Conservation (phyloP, 2,888 invertebrate genomes). For the Poecilobothrus nobilitatus region DNA sequence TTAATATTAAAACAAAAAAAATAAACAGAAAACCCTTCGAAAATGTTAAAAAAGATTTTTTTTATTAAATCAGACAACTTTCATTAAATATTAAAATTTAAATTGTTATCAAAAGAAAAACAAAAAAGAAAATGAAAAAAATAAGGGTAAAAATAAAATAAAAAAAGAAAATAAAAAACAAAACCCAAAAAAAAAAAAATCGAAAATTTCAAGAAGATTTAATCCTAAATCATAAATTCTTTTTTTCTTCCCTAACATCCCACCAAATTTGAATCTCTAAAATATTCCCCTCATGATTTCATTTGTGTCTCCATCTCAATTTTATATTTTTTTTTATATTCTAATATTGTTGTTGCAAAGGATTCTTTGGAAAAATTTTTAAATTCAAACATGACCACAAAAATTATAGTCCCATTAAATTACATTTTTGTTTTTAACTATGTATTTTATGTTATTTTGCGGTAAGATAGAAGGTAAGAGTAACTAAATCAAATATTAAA, state of each 20-base stretch:
- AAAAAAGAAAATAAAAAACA: background rate
- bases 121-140: background rate
- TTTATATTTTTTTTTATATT: too few species aligned
- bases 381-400: constrained; percentile 1
- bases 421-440: background rate
- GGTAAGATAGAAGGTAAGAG: background rate
- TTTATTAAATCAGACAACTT: background rate
- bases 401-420: constrained; percentile 6
- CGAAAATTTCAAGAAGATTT: too few species aligned
- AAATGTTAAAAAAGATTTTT: background rate
- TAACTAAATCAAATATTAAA: background rate
- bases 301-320: too few species aligned
- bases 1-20: too few species aligned
- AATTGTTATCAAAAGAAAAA: too few species aligned
- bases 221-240: too few species aligned
- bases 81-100: constrained; percentile 3
- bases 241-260: too few species aligned
- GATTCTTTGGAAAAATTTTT: background rate
- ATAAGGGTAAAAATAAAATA: background rate
- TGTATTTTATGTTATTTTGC: background rate
- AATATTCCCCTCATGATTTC: too few species aligned
- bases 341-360: background rate
- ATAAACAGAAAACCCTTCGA: too few species aligned
- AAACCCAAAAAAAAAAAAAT: background rate
- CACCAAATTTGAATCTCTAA: too few species aligned